Base-by-base conservation (phyloP, 2,888 invertebrate genomes). In the Patella ulyssiponensis region DNA sequence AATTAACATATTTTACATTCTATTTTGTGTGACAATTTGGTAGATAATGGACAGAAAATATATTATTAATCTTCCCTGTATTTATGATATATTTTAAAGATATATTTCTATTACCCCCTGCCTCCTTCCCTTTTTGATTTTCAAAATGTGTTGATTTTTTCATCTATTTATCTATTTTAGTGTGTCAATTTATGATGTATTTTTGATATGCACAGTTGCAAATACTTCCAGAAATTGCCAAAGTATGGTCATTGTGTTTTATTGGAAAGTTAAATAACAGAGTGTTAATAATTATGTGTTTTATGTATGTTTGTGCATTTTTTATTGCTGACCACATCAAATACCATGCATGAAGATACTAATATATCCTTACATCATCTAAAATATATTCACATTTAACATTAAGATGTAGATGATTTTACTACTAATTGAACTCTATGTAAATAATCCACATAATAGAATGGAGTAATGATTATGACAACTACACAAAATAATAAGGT, bases 171-270 rank as follows among this genome's bases (percentile, higher is more conserved):
- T 23, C 20, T 64, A 64, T 64, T 64, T 23, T 23, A 44, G 7
- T 44, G 44, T 44, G 23, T 64, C 64, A 64, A 23, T 23, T 20
- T 64, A 23, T 64, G 64, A 64, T 44, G 23, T 81, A 81, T 81
- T 81, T 81, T 81, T 81, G 81, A 81, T 81, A 81, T 79, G 81
- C 79, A 79, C 75, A 73, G 76, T 79, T 76, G 79, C 69, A 73
- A 33, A 64, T 44, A 69, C 76, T 71, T 71, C 76, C 75, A 71
- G 58, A 54, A 54, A 23, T 76, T 54, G 76, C 71, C 71, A 71
- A 76, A 76, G 76, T 76, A 23, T 64, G 64, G 64, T 64, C 64
- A 64, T 64, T 64, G 23, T 64, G 64, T 64, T 64, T n/a, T 64
- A 23, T 23, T 64, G 64, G 64, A 64, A 14, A 64, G 64, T 64